A percentile compares a stretch with the other conserved stretches of the same genome.
phyloP scores from a whole-genome alignment of 2,113 vertebrate genomes.

The Coptodon bakossiorum region DNA sequence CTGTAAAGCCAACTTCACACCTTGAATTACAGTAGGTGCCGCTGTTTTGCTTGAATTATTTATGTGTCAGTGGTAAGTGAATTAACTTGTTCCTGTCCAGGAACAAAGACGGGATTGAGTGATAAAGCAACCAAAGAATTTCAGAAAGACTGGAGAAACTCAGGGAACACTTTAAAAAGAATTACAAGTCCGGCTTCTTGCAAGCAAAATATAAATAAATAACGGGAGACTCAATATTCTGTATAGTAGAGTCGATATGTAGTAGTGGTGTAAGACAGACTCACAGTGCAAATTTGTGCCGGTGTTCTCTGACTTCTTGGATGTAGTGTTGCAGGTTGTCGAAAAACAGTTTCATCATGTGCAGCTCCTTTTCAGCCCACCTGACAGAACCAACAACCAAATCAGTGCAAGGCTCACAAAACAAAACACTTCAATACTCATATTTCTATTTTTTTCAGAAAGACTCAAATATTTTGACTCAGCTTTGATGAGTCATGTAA shows the following conservation, averaged over 20 bases:
- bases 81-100: background rate
- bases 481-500: background rate
- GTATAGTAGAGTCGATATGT: background rate
- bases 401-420: background rate
- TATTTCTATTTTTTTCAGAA: background rate
- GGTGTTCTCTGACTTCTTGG: slow-evolving; percentile 87
- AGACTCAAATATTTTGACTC: background rate
- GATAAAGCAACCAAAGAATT: background rate
- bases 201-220: background rate
- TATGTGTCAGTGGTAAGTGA: background rate
- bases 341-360: slow-evolving; percentile 99
- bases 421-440: background rate
- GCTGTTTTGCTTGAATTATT: background rate
- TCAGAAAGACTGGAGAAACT: background rate
- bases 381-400: slow-evolving; percentile 50
- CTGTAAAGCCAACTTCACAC: background rate
- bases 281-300: slow-evolving; percentile 92
- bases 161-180: background rate
- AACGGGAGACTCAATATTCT: background rate
- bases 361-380: slow-evolving; percentile 99
- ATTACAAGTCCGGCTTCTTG: rapidly evolving
- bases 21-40: background rate
- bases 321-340: slow-evolving; percentile 98
- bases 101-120: background rate
- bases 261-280: slow-evolving; percentile 38